These are phyloP conservation scores for Chrysomallon squamiferum DNA, from an alignment of 1,140 invertebrate genomes.

Conservation along the genomic window DNA sequence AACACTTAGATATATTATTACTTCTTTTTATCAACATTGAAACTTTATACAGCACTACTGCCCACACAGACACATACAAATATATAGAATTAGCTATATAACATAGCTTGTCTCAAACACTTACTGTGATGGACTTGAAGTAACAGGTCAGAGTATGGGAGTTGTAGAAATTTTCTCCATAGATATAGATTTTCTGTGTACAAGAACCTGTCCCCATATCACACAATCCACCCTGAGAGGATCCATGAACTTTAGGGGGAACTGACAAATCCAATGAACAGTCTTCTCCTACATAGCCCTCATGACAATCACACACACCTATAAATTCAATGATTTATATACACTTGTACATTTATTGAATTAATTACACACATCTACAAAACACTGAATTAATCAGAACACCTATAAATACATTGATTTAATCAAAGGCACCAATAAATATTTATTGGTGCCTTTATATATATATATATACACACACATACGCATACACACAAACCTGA, in stretches of 20 bases:
- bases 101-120: too few species aligned
- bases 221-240: conserved; percentile 9
- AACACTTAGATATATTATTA: too few species aligned
- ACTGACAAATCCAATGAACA: conserved; percentile 24
- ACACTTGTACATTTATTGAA: neutral
- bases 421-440: neutral
- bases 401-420: neutral
- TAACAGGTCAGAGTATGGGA: conserved; percentile 25
- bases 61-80: too few species aligned
- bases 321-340: conserved; percentile 3
- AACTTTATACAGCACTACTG: too few species aligned
- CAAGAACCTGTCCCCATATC: conserved; percentile 11
- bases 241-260: conserved; percentile 22
- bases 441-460: neutral
- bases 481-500: neutral
- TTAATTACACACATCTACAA: neutral
- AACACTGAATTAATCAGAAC: neutral
- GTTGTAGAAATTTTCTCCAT: conserved; percentile 33
- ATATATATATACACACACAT: neutral
- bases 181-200: conserved; percentile 7
- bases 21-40: too few species aligned
- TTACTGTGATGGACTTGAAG: conserved; percentile 25
- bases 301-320: conserved; percentile 35
- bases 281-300: conserved; percentile 30
- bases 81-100: too few species aligned